Percentiles rank a stretch among this genome's conserved stretches.
Evolutionary conservation across 2,888 invertebrate genomes (phyloP).

Genomic region (Lithophane socia): DNA sequence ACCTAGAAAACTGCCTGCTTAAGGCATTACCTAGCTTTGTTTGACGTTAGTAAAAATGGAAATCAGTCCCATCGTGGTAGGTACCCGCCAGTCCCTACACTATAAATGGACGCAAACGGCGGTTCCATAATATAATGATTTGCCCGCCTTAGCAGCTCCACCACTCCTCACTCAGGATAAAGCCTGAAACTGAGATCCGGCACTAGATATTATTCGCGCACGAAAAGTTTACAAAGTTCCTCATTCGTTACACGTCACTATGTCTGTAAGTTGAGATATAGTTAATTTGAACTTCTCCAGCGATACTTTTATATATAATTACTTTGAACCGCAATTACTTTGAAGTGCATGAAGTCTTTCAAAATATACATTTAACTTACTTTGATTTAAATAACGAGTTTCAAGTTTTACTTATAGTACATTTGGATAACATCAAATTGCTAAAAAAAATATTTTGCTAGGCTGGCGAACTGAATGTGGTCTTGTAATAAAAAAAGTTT

Average conservation of each 20-base stretch:
- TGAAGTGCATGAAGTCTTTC: slow-evolving; percentile 19
- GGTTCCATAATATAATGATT: neutral
- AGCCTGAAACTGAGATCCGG: slow-evolving; percentile 42
- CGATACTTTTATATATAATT: slow-evolving; percentile 22
- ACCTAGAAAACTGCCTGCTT: neutral
- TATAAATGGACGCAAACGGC: neutral
- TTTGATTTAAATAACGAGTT: slow-evolving; percentile 4
- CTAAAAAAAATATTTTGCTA: neutral
- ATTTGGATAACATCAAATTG: neutral
- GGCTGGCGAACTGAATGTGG: neutral
- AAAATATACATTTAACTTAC: neutral
- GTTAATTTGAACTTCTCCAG: slow-evolving; percentile 35
- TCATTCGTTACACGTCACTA: slow-evolving; percentile 61
- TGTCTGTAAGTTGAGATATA: slow-evolving; percentile 43
- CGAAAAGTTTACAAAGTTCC: slow-evolving; percentile 63
- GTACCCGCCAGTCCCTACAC: neutral
- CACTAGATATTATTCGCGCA: slow-evolving; percentile 65
- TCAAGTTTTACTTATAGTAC: neutral
- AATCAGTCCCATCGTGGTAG: neutral
- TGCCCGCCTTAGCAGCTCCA: neutral
- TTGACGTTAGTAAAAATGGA: neutral
- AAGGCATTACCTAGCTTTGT: neutral
- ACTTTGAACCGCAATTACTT: slow-evolving; percentile 15
- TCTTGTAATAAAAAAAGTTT: neutral
- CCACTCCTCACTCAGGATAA: neutral